Conservation (phyloP, 1,140 invertebrate genomes). For the Philopotamus ludificatus region DNA sequence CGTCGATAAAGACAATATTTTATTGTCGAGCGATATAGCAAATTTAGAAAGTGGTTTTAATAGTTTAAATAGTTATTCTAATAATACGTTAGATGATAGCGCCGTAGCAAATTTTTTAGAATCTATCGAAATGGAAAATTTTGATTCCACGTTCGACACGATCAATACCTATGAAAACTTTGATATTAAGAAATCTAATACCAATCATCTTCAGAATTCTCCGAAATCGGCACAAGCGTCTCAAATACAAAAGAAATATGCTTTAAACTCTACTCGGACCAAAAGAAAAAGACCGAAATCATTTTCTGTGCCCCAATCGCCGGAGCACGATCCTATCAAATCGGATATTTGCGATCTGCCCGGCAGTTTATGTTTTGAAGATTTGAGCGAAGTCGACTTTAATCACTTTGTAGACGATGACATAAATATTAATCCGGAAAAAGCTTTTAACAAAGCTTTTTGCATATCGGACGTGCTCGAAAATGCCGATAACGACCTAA, state of each 20-base stretch:
- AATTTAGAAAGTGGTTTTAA: neutral
- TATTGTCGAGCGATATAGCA: no score
- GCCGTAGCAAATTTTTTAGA: neutral
- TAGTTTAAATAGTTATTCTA: neutral
- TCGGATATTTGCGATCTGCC: slow-evolving; percentile 24
- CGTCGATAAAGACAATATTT: no score
- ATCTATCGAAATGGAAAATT: no score
- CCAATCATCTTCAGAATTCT: neutral
- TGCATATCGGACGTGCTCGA: slow-evolving; percentile 31
- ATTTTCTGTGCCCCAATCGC: slow-evolving; percentile 34
- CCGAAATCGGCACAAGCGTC: neutral
- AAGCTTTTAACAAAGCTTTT: slow-evolving; percentile 34
- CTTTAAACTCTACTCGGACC: neutral
- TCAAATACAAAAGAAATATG: slow-evolving; percentile 11
- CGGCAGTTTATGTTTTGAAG: slow-evolving; percentile 33
- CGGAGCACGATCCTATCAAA: slow-evolving; percentile 11
- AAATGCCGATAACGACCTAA: slow-evolving; percentile 16
- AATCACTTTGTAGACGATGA: slow-evolving; percentile 24
- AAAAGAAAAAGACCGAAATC: slow-evolving; percentile 35
- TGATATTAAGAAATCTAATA: no score
- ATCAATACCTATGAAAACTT: no score
- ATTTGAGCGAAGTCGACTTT: slow-evolving; percentile 34
- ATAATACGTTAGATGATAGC: neutral
- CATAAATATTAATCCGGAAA: slow-evolving; percentile 27
- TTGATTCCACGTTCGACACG: no score